Percentiles rank a stretch among this genome's conserved stretches.
Conservation (phyloP, 2,888 invertebrate species). For the Cremastinae sp. region DNA sequence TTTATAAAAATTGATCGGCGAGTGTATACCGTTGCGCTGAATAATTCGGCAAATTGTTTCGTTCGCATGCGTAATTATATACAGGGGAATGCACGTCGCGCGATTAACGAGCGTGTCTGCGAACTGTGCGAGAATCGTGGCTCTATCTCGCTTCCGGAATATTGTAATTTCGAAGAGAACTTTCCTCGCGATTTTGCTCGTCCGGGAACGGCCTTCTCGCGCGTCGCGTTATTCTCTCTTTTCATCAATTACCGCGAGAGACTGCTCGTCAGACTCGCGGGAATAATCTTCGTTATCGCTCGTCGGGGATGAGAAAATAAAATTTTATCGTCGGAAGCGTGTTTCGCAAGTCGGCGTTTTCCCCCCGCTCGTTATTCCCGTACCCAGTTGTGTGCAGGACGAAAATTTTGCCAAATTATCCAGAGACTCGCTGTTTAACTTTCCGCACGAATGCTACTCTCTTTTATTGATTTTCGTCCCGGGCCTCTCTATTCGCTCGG, state of each 20-base stretch:
- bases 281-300: background rate
- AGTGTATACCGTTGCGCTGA: background rate
- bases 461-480: conserved; percentile 56
- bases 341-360: no score
- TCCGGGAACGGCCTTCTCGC: background rate
- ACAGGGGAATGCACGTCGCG: conserved; percentile 15
- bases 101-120: conserved; percentile 44
- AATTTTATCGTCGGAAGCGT: no score
- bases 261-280: conserved; percentile 26
- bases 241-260: conserved; percentile 28
- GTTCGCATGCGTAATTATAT: conserved; percentile 40
- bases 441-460: conserved; percentile 50
- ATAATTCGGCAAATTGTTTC: conserved; percentile 26
- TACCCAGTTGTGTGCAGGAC: background rate
- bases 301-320: background rate
- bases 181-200: conserved; percentile 26
- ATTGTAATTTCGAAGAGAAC: conserved; percentile 36
- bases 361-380: no score
- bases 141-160: conserved; percentile 48
- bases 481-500: conserved; percentile 28
- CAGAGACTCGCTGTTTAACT: conserved; percentile 6
- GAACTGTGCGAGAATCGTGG: conserved; percentile 29
- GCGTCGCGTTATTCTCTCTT: conserved; percentile 27
- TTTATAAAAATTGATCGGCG: background rate
- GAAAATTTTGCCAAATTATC: background rate